Evolutionary conservation across 2,888 invertebrate genomes (phyloP), one percentile per base, ranked within the genome.

Genomic region (Andrena marginata): DNA sequence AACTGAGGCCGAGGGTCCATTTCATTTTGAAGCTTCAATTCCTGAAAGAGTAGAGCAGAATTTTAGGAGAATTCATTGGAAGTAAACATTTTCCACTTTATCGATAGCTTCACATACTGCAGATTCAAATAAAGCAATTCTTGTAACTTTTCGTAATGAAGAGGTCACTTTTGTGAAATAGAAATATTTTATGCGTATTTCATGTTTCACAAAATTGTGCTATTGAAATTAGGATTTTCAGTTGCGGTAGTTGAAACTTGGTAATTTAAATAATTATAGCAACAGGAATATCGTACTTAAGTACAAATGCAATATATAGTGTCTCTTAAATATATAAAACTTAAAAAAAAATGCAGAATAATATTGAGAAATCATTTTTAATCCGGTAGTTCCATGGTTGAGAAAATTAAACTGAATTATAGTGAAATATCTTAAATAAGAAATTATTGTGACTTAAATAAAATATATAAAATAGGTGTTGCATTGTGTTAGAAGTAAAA

Each of bases 11-110:
- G 13, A 77, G 10, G 0, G 49, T 48, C 23, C 29, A 65, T 48
- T 81, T 77, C 80, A 83, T 81, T 56, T 77, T 49, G 10, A 60
- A 29, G 20, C 10, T 67, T 56, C 6, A 7, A 8, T 20, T 29
- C 7, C 65, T 70, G 42, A 31, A 80, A 73, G 29, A 8, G 26
- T 8, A 16, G 7, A 68, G 29, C 6, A 33, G n/a, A 26, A 63
- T 78, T 62, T 62, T 2, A 56, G 26, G 54, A 2, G 20, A 67
- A 60, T 48, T 64, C 23, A 35, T 20, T 60, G 23, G 4, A 23
- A 54, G 7, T 0, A 4, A 20, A 49, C n/a, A 5, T 20, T 20
- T 16, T 31, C 48, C 6, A 2, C n/a, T 60, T 26, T n/a, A 29
- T 20, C 42, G 7, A 20, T 51, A 20, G 5, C 10, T 20, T 31